These are phyloP conservation scores for Tillus elongatus DNA, from an alignment of 2,888 invertebrate species.

Conservation along the genomic window DNA sequence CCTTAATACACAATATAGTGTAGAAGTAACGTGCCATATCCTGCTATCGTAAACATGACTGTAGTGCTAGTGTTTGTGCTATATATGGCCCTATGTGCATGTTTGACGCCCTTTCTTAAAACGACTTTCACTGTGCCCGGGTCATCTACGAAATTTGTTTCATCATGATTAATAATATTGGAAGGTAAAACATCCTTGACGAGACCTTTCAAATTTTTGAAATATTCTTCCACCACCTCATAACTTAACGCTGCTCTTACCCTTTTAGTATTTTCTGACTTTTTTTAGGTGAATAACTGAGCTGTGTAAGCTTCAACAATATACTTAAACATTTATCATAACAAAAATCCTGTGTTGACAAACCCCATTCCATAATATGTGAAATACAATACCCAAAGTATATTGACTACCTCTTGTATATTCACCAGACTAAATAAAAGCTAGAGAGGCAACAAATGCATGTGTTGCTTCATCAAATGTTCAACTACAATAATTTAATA, in stretches of 20 bases:
- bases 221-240: slow-evolving; percentile 14
- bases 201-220: slow-evolving; percentile 14
- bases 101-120: slow-evolving; percentile 27
- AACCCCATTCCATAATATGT: too few relatives aligned
- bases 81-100: slow-evolving; percentile 26
- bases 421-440: too few relatives aligned
- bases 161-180: slow-evolving; percentile 34
- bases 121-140: slow-evolving; percentile 28
- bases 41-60: slow-evolving; percentile 19
- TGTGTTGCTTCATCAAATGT: too few relatives aligned
- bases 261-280: too few relatives aligned
- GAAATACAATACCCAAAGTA: not conserved
- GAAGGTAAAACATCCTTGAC: slow-evolving; percentile 16
- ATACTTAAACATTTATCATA: too few relatives aligned
- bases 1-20: slow-evolving; percentile 19
- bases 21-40: slow-evolving; percentile 15
- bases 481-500: too few relatives aligned
- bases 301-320: too few relatives aligned
- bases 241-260: slow-evolving; percentile 12
- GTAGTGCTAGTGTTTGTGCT: slow-evolving; percentile 16
- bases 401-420: not conserved
- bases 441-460: too few relatives aligned
- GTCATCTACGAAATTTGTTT: slow-evolving; percentile 35
- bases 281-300: too few relatives aligned
- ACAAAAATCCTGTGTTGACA: too few relatives aligned